Base-by-base conservation (phyloP, 2,888 invertebrate genomes). In the Diadegma fenestrale region DNA sequence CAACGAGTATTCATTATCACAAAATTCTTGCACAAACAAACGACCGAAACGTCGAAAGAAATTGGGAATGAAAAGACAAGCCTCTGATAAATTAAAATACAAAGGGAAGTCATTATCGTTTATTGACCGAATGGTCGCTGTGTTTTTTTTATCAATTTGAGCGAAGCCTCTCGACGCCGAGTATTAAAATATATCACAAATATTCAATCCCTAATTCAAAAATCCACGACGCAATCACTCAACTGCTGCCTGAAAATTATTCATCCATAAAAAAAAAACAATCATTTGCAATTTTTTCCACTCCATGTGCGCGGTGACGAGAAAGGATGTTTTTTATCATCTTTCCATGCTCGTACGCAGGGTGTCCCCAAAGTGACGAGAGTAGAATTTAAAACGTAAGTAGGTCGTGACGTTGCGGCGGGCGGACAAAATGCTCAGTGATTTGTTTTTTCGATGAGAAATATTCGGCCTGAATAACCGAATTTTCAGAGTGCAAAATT, bases 341-440 rank as follows among this genome's bases (percentile, higher is more conserved):
- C 7, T 48, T 63, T 63, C 41, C 12, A 19, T 14, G 33, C 64
- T 76, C 19, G 66, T 26, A 37, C 75, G 19, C 48, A 76, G 73
- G 43, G 73, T 69, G 54, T 54, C 12, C 12, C 22, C 12, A 12
- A 22, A 54, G 12, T 54, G 4, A 10, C 22, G 22, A 22, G 22
- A 22, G 10, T n/a, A 54, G 10, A 22, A 54, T 22, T 22, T 10
- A 54, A 54, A 12, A 22, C 7, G 8, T 22, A 22, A 54, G 22
- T 26, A 54, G 22, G 4, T 19, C 54, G 22, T 54, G 54, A 54
- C 22, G 7, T 54, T 54, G 22, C 54, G 22, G 22, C 54, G 22
- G 5, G 3, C 8, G 12, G 3, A 26, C n/a, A 22, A 54, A 26
- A 26, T 54, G 3, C 4, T 54, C 4, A 54, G 54, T 19, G 22